A percentile compares a stretch with the other conserved stretches of the same genome.
phyloP scores from a whole-genome alignment of 2,797 vertebrate species.

The Sphenopsis melanotis region DNA sequence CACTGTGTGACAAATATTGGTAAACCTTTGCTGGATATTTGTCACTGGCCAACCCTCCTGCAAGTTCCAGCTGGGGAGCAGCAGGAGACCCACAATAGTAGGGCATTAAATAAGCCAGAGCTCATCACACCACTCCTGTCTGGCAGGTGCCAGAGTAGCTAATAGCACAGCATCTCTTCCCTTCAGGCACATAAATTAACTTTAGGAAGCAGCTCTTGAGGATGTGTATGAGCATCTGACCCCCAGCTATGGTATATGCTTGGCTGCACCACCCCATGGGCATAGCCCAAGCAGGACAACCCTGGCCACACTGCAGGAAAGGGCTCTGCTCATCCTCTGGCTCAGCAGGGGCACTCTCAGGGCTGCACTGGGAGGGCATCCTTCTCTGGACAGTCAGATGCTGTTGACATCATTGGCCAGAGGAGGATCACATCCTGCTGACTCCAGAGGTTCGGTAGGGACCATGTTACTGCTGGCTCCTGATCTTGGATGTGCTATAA shows the following conservation, averaged over 20 bases:
- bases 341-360: neutral
- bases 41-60: neutral
- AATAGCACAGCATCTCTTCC: neutral
- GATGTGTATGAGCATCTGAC: neutral
- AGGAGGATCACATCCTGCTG: neutral
- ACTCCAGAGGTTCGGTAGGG: neutral
- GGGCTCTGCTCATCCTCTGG: neutral
- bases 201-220: neutral
- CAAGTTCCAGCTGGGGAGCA: rapidly evolving
- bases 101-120: neutral
- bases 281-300: no score
- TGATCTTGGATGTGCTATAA: neutral
- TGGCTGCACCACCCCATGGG: no score
- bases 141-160: neutral
- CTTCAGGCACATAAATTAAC: neutral
- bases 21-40: neutral
- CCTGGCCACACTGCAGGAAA: rapidly evolving
- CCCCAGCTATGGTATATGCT: neutral
- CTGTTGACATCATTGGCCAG: neutral
- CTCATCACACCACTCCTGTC: rapidly evolving
- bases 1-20: neutral
- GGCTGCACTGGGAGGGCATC: no score
- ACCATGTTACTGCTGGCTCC: neutral
- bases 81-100: neutral
- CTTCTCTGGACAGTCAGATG: neutral